Percentiles rank a stretch among this genome's conserved stretches.
These are phyloP conservation scores for Athene cunicularia DNA, from an alignment of 2,113 vertebrate genomes.

Conservation along the genomic window DNA sequence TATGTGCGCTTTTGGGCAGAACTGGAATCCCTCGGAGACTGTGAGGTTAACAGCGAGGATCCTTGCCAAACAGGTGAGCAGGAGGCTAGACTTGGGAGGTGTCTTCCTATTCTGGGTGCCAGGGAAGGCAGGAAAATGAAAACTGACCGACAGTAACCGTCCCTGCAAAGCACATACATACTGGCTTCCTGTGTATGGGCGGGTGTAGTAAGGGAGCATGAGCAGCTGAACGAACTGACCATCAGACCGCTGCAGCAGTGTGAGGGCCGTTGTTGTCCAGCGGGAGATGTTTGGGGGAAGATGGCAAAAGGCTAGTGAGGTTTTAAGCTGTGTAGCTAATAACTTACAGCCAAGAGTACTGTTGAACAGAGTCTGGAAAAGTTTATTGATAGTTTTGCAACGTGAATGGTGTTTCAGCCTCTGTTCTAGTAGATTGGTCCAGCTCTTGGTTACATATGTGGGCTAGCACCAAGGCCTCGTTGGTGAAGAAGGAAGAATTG, in stretches of 20 bases:
- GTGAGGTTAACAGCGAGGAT: slow-evolving; percentile 90
- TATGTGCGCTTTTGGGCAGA: slow-evolving; percentile 88
- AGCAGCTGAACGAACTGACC: neutral
- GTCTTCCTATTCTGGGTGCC: neutral
- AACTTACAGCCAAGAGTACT: neutral
- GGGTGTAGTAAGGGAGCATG: neutral
- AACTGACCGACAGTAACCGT: neutral
- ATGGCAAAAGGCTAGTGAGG: neutral
- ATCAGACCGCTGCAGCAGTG: neutral
- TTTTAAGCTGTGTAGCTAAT: neutral
- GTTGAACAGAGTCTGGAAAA: neutral
- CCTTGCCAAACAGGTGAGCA: slow-evolving; percentile 89
- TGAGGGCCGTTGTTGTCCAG: neutral
- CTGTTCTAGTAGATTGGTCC: neutral
- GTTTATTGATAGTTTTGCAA: neutral
- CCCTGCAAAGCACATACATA: neutral
- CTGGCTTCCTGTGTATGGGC: neutral
- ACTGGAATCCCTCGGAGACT: slow-evolving; percentile 92
- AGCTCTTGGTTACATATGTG: neutral
- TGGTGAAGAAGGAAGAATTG: neutral
- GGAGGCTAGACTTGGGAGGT: neutral
- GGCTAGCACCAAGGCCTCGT: accelerated
- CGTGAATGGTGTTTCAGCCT: neutral
- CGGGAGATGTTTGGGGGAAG: neutral
- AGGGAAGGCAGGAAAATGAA: slow-evolving; percentile 27